Base-by-base conservation (phyloP, 1,140 invertebrate species). In the Lutraria rhynchaena region DNA sequence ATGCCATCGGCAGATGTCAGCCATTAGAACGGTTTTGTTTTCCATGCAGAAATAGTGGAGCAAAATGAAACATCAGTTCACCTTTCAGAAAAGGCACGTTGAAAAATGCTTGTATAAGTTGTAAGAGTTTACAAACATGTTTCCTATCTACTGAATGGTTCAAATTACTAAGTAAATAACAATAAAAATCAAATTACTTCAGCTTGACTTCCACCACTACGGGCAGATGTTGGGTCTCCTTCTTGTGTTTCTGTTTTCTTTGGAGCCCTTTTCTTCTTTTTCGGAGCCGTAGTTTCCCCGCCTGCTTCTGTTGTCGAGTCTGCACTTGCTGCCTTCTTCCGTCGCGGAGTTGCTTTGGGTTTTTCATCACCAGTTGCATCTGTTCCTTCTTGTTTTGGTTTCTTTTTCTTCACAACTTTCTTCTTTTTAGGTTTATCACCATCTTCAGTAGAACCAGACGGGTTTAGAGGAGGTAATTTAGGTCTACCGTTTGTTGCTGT, bases 361-460 rank as follows among this genome's bases (percentile, higher is more conserved):
- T 78, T 78, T 33, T 41, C 55, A 15, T 77, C 51, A 15, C 33
- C 61, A 9, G 80, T 65, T 17, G 81, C 83, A 13, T 71, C 70
- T 44, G 75, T 44, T 11, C 31, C 51, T 35, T 61, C 60, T 22
- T 74, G 83, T n/a, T 73, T 29, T 13, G 83, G 70, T 58, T 85
- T 88, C 65, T 89, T 89, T 65, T 87, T 84, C 60, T 86, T 87
- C 41, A 80, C 85, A 70, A 83, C 85, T n/a, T 86, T 81, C 29
- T 82, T 81, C 29, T 82, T 85, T 55, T 84, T 85, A 17, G 82
- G 67, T 22, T 58, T 83, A 33, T 81, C 80, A 29, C 61, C 74
- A 3, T 83, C 74, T 3, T 74, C 81, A 33, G 69, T 37, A 9
- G 37, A 55, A 11, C 46, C 27, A 63, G 53, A 44, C 0, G 78